Base-by-base conservation (phyloP, 2,113 vertebrate species). In the Lutjanus erythropterus region DNA sequence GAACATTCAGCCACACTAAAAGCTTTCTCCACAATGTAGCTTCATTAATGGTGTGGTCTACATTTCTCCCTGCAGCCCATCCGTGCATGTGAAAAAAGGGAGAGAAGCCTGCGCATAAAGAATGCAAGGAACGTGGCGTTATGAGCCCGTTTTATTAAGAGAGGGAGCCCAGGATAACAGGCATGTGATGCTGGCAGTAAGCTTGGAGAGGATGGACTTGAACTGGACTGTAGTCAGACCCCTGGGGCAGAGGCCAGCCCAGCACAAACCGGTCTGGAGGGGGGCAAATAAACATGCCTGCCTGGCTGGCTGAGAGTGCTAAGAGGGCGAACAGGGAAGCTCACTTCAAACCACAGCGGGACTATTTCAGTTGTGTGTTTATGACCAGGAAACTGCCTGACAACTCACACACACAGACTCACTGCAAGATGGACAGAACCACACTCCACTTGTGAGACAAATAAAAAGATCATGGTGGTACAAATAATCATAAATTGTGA, bases 121-220 rank as follows among this genome's bases (percentile, higher is more conserved):
- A 94, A 94, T 92, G 83, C 55, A 31, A 84, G 83, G 92, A 92
- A 94, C 81, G 88, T 91, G 88, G 84, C 47, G 25, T 87, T 71
- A 83, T 88, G 85, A 88, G 85, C 55, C 81, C 19, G 60, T 90
- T 91, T 90, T 90, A 92, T 89, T 90, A 88, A 86, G 85, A 81
- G 82, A 44, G 78, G 61, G 71, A 85, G 78, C 60, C 71, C 46
- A 19, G 58, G 73, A 53, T 50, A 73, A 76, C 66, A 80, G 68
- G 62, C 84, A 71, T 83, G 75, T 86, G 73, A 84, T 84, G 78
- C 60, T 62, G 79, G 79, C 62, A 61, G 37, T 39, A 46, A 64
- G 62, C 69, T 82, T 59, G 49, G 37, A 82, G 72, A 82, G 61
- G 82, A 84, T 76, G 75, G 67, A 80, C 78, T 68, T 19, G 81